Evolutionary conservation across 2,113 vertebrate genomes (phyloP), one percentile per base, ranked within the genome.

Genomic region (Glaucomys volans): DNA sequence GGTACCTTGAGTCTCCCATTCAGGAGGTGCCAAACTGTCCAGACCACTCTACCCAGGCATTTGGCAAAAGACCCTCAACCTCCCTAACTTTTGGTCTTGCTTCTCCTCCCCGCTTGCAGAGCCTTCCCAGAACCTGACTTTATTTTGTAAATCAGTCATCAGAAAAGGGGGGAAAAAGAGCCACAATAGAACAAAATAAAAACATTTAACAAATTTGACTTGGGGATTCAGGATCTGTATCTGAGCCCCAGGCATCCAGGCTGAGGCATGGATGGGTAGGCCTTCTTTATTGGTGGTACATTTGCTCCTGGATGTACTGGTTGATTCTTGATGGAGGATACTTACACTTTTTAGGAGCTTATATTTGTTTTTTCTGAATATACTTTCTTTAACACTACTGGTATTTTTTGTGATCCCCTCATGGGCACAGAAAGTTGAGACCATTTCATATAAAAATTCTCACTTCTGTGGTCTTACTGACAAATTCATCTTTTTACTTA

Each of bases 51-150:
- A 44, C 54, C 47, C 50, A 94, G 84, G 75, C 62, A 91, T 96
- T 47, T 69, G 86, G 91, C 85, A 87, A 85, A 79, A 71, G 32
- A 67, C 26, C 67, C 57, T 77, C 44, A 3, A 37, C 71, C 50
- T 44, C 30, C 62, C 42, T 24, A 44, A 42, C 52, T 54, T 32
- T n/a, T 66, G 5, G 1, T 72, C 80, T 62, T 76, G 59, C 47
- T 44, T 32, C 67, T 59, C 79, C 83, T 75, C 96, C 50, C 52
- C 74, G 35, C 44, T 42, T 42, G n/a, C 35, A 72, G 89, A 86
- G 80, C 82, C 91, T 95, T 91, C 66, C 80, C 62, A 97, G 96
- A 95, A 96, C 96, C 96, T 98, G 90, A 3, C 82, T 87, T 96
- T 76, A 87, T 96, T 90, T 59, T 89, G n/a, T 66, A 94, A 93